Evolutionary conservation across 2,797 vertebrate genomes (phyloP), one percentile per base, ranked within the genome.

Genomic region (Etheostoma nigrum): DNA sequence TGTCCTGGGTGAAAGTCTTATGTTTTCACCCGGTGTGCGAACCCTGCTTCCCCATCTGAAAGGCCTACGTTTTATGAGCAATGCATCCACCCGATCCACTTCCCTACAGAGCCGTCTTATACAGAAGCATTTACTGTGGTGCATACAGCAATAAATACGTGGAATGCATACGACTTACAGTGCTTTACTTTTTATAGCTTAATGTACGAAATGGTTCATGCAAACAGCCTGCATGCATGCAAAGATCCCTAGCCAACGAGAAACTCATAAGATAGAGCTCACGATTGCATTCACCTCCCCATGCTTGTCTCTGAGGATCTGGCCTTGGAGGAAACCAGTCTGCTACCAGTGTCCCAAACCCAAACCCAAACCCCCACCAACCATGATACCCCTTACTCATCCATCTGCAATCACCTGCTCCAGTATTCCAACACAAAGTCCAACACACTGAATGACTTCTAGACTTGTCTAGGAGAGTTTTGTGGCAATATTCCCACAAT

Each of bases 401-500:
- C 92, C 91, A 93, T 93, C 93, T 92, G 92, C 81, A 86, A 73
- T 89, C 85, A 93, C 86, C 89, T 92, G 91, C 84, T 89, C 65
- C 27, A 48, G 63, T 82, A 80, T 83, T 74, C 58, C 55, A 70
- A 82, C 78, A 67, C 54, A 70, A 63, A 49, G 36, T 69, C 40
- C 12, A 49, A 71, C 49, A 61, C 49, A 36, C 18, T n/a, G 21
- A 57, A 70, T 60, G 69, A 73, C 79, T 76, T 76, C 45, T 63
- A 33, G n/a, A 44, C 40, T 21, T 25, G 61, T 47, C 36, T 18
- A 6, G 1, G 40, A 72, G 7, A 72, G 61, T 61, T 48, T 47
- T 67, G 19, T 57, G 42, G 33, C 45, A 62, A 10, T 78, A 57
- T 72, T 78, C 25, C 21, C 36, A 61, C 27, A 48, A 70, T 60